phyloP scores from a whole-genome alignment of 2,113 vertebrate species.

The Rhodinocichla rosea region DNA sequence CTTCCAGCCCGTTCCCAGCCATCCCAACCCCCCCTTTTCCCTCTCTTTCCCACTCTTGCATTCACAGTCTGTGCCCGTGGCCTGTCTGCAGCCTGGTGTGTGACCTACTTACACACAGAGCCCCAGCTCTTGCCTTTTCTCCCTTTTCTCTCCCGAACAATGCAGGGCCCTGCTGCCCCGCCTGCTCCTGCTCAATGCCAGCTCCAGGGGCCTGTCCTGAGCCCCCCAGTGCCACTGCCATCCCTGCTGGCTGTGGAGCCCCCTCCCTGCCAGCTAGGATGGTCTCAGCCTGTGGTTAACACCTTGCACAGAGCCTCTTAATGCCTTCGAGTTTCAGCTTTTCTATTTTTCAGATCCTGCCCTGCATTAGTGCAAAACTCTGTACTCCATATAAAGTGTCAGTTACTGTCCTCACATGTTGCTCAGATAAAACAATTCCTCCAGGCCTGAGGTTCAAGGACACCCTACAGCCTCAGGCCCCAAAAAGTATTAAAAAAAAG shows the following conservation, averaged over 20 bases:
- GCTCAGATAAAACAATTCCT: neutral
- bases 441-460: neutral
- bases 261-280: neutral
- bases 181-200: neutral
- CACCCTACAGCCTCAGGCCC: no score
- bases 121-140: slow-evolving; percentile 21
- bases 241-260: neutral
- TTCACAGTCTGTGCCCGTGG: neutral
- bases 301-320: neutral
- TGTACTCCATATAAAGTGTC: neutral
- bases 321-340: neutral
- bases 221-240: neutral
- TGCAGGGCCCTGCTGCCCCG: neutral
- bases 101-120: slow-evolving; percentile 41
- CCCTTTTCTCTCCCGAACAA: slow-evolving; percentile 2
- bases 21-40: neutral
- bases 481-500: neutral
- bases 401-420: no score
- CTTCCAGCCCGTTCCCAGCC: neutral
- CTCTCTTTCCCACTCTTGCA: neutral
- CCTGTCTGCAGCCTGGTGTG: slow-evolving; percentile 17
- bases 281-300: neutral
- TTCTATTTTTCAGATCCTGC: neutral
- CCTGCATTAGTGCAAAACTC: neutral
- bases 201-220: neutral